Percentiles rank a stretch among this genome's conserved stretches.
Conservation (phyloP, 2,113 vertebrate species). For the Diadophis punctatus region DNA sequence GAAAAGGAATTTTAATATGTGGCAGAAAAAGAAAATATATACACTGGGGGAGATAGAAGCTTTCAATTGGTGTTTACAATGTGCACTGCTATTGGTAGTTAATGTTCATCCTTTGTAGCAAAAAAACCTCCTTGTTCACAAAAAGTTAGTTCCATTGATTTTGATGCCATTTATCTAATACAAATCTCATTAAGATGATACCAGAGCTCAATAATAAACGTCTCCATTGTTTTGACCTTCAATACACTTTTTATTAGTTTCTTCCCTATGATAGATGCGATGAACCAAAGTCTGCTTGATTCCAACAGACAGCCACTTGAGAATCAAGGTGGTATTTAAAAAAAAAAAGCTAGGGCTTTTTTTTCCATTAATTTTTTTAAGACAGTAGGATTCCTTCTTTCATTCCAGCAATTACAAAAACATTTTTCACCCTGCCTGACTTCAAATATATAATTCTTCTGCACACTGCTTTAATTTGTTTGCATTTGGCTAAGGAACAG, state of each 20-base stretch:
- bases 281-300: conserved; percentile 42
- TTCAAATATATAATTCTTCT: conserved; percentile 67
- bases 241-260: conserved; percentile 1
- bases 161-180: neutral
- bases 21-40: neutral
- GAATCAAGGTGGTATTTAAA: neutral
- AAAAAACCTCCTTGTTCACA: conserved; percentile 21
- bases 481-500: conserved; percentile 59
- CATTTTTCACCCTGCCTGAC: conserved; percentile 63
- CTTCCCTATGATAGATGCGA: neutral
- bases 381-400: conserved; percentile 42
- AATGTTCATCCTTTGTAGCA: conserved; percentile 48
- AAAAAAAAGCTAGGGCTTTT: neutral
- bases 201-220: conserved; percentile 38
- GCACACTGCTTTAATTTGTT: conserved; percentile 63
- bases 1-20: neutral
- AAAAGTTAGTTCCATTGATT: neutral
- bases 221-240: conserved; percentile 33
- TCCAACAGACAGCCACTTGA: conserved; percentile 15
- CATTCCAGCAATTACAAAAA: conserved; percentile 50
- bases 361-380: conserved; percentile 54
- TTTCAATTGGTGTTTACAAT: conserved; percentile 23
- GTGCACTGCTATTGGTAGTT: conserved; percentile 20
- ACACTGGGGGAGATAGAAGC: neutral
- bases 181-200: neutral